Evolutionary conservation across 2,113 vertebrate genomes (phyloP).

Genomic region (Petaurus breviceps): DNA sequence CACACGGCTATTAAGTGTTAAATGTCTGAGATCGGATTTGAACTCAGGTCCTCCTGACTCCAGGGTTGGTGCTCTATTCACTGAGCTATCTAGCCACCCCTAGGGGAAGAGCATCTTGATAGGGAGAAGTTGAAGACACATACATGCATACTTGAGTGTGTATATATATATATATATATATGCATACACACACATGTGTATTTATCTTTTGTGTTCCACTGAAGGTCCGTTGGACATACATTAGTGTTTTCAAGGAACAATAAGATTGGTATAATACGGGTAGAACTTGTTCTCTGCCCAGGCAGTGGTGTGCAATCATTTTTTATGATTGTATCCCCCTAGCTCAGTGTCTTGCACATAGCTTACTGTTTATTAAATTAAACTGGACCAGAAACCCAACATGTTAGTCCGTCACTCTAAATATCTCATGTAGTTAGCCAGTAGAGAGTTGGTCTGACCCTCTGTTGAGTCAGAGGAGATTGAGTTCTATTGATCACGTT

Average conservation of each 20-base stretch:
- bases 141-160: too few species aligned
- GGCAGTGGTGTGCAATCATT: background rate
- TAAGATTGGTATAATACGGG: background rate
- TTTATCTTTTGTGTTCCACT: background rate
- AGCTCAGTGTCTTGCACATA: background rate
- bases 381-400: background rate
- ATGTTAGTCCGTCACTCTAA: background rate
- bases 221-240: background rate
- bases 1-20: too few species aligned
- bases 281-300: background rate
- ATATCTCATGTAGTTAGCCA: background rate
- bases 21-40: too few species aligned
- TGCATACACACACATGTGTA: background rate
- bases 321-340: background rate
- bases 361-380: background rate
- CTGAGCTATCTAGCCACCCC: too few species aligned
- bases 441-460: background rate
- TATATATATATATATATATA: too few species aligned
- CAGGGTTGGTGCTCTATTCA: too few species aligned
- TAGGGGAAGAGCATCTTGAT: too few species aligned
- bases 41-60: too few species aligned
- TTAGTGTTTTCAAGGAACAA: background rate
- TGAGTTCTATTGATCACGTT: too few species aligned
- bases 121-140: too few species aligned
- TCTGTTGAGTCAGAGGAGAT: background rate